Evolutionary conservation across 1,140 invertebrate genomes (phyloP), one percentile per base, ranked within the genome.

Genomic region (Sminthurides bifidus): DNA sequence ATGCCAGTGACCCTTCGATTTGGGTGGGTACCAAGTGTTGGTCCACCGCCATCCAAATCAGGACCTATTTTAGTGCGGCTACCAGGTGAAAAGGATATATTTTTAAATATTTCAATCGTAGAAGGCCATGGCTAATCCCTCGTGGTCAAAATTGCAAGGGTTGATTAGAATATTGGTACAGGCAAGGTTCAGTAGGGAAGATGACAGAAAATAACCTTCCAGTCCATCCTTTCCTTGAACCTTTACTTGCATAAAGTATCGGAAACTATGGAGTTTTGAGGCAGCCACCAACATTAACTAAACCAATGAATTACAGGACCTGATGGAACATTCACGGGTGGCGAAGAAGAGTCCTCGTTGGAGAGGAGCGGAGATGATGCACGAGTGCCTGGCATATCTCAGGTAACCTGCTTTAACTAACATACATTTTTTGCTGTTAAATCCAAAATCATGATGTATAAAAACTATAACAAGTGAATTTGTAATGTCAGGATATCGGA

Each of bases 11-110:
- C 68, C 17, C 62, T 68, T 19, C 65, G 68, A 33, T 63, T 67
- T 23, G 69, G 69, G 31, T 69, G 68, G 68, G 67, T 70, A 12
- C 69, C 69, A 19, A 65, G 65, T 54, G 64, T 70, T 41, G 68
- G 68, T 24, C 64, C 67, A 24, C 59, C 65, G 21, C 67, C 68
- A 12, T 26, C 41, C 19, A 51, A 37, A 27, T 23, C 30, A n/a
- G 58, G 52, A n/a, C 48, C 55, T 17, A 56, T 58, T 35, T 60
- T 53, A n/a, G n/a, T n/a, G n/a, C n/a, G n/a, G n/a, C n/a, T n/a
- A n/a, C n/a, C n/a, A n/a, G n/a, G n/a, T n/a, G n/a, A n/a, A n/a
- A n/a, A n/a, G n/a, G n/a, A n/a, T n/a, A n/a, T n/a, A n/a, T n/a
- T n/a, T n/a, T n/a, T n/a, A n/a, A n/a, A n/a, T n/a, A n/a, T n/a